Evolutionary conservation across 1,140 invertebrate genomes (phyloP).

Genomic region (Drosophila malerkotliana): DNA sequence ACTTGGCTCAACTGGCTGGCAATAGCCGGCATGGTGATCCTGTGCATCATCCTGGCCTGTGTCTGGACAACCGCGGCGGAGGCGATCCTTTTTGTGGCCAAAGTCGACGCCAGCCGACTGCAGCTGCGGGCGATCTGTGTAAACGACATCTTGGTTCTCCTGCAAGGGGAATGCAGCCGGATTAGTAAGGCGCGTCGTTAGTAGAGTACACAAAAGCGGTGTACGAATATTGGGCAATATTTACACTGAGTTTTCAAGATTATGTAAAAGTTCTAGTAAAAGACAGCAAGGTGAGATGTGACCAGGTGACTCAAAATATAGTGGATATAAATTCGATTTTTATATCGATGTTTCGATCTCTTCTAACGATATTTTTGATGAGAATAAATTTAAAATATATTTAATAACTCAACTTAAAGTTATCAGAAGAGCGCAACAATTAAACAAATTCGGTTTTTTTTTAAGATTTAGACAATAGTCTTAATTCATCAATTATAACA

Average conservation of each 20-base stretch:
- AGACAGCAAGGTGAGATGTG: slow-evolving; percentile 20
- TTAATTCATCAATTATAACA: too few relatives aligned
- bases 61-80: slow-evolving; percentile 48
- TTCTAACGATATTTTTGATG: neutral
- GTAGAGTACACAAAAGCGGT: neutral
- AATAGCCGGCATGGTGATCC: slow-evolving; percentile 63
- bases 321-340: neutral
- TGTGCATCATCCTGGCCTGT: slow-evolving; percentile 76
- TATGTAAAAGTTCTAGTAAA: slow-evolving; percentile 74
- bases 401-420: neutral
- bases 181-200: slow-evolving; percentile 9
- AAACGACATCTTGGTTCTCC: slow-evolving; percentile 66
- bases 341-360: neutral
- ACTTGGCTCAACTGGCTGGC: slow-evolving; percentile 68
- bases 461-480: too few relatives aligned
- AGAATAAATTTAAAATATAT: neutral
- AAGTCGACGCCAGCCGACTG: slow-evolving; percentile 71
- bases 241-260: slow-evolving; percentile 75
- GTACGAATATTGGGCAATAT: slow-evolving; percentile 44
- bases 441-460: too few relatives aligned
- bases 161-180: slow-evolving; percentile 29
- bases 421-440: neutral
- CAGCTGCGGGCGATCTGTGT: slow-evolving; percentile 80
- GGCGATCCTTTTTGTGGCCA: slow-evolving; percentile 63
- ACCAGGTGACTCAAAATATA: slow-evolving; percentile 1